Base-by-base conservation (phyloP, 2,113 vertebrate species). In the Corythoichthys haematopterus region DNA sequence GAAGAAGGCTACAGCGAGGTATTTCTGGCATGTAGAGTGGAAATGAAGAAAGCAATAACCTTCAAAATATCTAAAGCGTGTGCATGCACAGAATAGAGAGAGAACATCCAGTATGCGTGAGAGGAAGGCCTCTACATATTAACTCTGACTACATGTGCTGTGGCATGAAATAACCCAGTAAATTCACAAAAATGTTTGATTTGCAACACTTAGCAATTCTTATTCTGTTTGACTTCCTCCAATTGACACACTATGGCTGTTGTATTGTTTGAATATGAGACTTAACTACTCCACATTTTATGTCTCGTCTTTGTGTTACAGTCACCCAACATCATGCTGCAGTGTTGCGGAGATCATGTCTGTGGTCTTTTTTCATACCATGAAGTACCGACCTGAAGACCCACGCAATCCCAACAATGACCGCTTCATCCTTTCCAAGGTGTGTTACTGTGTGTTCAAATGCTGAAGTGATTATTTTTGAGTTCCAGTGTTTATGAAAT, bases 381-480 rank as follows among this genome's bases (percentile, higher is more conserved):
- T 98, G 96, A 95, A 89, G 81, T 97, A 96, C 79, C 93, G 93
- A 81, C 87, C 94, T 9, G 92, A 94, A 84, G 94, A 98, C 61
- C 96, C 95, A 47, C 92, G 91, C 67, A 95, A 95, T 1, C 83
- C 93, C 71, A 94, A 93, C 89, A 98, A 96, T 0, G 95, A 98
- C 85, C 94, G 96, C 10, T 98, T 98, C 81, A 80, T 98, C 79
- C 93, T 98, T 45, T 98, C 96, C 9, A 98, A 98, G 95, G 96
- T 98, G 89, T 28, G 20, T 88, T 12, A 9, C 50, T 11, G 15
- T 51, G 4, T 20, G 35, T 38, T 43, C 15, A 1, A 28, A 6
- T 11, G 20, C 20, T 28, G 20, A 28, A 28, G 20, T 28, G 20
- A 28, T 28, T 28, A 28, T 28, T 28, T 28, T 28, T 28, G 20